A percentile compares a stretch with the other conserved stretches of the same genome.
Evolutionary conservation across 2,113 vertebrate species (phyloP).

Genomic region (Brienomyrus brachyistius): DNA sequence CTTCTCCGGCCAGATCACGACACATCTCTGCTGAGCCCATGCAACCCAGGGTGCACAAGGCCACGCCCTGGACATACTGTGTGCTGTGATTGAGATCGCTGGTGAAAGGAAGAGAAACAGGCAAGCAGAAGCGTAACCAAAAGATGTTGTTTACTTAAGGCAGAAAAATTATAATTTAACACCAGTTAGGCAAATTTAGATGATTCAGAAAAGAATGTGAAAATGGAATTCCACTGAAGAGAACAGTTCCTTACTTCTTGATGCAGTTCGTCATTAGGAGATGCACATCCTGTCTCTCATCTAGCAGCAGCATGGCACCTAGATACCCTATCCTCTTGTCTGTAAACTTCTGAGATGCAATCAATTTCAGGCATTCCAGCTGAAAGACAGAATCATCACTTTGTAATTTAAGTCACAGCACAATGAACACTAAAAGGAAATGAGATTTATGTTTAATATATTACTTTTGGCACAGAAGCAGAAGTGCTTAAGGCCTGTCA

Average conservation of each 20-base stretch:
- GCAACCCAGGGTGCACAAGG: conserved; percentile 94
- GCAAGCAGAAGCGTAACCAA: neutral
- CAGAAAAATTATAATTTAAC: neutral
- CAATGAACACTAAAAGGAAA: neutral
- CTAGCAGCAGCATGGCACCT: conserved; percentile 94
- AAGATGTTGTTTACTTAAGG: neutral
- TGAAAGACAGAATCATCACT: conserved; percentile 46
- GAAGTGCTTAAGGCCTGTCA: neutral
- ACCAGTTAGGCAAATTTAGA: neutral
- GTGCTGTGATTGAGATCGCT: conserved; percentile 99
- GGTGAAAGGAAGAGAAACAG: conserved; percentile 33
- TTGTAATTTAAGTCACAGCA: neutral
- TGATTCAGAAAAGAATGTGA: neutral
- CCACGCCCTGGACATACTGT: conserved; percentile 94
- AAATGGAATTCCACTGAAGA: neutral
- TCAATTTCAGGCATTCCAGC: conserved; percentile 98
- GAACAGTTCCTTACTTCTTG: conserved; percentile 81
- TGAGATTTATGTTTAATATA: neutral
- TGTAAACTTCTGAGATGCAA: conserved; percentile 98
- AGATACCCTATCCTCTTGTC: conserved; percentile 99
- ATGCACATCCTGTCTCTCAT: conserved; percentile 98
- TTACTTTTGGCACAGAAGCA: neutral
- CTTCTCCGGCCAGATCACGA: conserved; percentile 94
- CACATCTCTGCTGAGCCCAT: conserved; percentile 99
- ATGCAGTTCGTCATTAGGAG: conserved; percentile 99